Percentiles rank a stretch among this genome's conserved stretches.
Conservation (phyloP, 2,113 vertebrate species). For the Malurus elegans region DNA sequence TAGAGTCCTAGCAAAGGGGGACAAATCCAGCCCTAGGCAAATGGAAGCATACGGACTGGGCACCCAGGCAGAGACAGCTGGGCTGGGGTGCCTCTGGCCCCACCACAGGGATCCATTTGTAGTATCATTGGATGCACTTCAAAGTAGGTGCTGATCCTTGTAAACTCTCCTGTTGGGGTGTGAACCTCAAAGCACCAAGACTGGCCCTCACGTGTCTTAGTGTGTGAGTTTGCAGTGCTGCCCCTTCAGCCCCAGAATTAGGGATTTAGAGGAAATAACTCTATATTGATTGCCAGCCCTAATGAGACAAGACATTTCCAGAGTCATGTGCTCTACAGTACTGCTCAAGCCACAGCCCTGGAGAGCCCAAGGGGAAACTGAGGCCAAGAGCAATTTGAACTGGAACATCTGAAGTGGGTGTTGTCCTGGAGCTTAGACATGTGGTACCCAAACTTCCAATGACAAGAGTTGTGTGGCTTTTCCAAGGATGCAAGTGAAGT, state of each 20-base stretch:
- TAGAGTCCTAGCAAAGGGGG: background rate
- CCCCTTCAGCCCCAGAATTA: background rate
- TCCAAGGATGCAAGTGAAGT: background rate
- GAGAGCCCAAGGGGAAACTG: background rate
- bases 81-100: background rate
- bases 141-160: background rate
- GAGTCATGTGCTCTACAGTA: background rate
- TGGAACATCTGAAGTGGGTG: fast-evolving
- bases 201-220: fast-evolving
- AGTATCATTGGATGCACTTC: background rate
- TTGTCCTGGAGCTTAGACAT: fast-evolving
- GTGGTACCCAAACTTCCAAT: background rate
- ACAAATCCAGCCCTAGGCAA: background rate
- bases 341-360: background rate
- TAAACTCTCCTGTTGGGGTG: background rate
- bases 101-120: background rate
- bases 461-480: background rate
- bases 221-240: background rate
- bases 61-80: background rate
- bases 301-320: background rate
- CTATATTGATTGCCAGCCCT: background rate
- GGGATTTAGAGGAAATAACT: background rate
- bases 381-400: background rate
- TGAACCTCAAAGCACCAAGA: background rate
- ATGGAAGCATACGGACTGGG: background rate